Conservation (phyloP, 2,113 vertebrate genomes). For the Phyllostomus discolor region DNA sequence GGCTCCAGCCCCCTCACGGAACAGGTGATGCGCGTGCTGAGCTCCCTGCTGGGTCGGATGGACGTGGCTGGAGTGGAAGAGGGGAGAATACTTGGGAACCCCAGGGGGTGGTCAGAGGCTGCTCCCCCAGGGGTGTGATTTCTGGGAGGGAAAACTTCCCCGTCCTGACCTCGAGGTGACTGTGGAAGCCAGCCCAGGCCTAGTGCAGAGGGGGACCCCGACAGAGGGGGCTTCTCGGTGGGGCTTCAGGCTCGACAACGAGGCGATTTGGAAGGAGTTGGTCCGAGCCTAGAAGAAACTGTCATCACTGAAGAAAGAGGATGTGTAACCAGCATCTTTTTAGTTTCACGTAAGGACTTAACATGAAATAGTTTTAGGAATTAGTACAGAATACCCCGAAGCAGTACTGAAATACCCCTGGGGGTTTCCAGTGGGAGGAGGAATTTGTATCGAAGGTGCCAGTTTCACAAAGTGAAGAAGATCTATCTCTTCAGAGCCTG, state of each 20-base stretch:
- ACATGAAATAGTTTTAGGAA: neutral
- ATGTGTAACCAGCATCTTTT: neutral
- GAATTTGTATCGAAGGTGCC: neutral
- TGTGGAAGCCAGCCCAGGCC: neutral
- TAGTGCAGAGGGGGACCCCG: neutral
- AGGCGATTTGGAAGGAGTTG: neutral
- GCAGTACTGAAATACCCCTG: neutral
- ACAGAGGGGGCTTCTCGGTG: neutral
- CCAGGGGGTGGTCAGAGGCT: neutral
- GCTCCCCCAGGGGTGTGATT: neutral
- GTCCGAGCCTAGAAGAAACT: neutral
- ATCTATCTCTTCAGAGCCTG: neutral
- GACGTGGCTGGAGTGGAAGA: neutral
- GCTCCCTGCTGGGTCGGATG: neutral
- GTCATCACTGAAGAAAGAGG: neutral
- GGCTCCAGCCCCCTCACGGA: neutral
- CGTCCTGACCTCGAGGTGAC: neutral
- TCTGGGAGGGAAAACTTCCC: neutral
- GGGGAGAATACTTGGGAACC: neutral
- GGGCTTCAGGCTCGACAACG: neutral
- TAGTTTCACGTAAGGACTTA: neutral
- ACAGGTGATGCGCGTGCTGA: neutral
- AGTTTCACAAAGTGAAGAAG: neutral
- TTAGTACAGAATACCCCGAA: neutral
- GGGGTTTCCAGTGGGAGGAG: neutral